Conservation (phyloP, 2,797 vertebrate genomes). For the Fringilla coelebs region DNA sequence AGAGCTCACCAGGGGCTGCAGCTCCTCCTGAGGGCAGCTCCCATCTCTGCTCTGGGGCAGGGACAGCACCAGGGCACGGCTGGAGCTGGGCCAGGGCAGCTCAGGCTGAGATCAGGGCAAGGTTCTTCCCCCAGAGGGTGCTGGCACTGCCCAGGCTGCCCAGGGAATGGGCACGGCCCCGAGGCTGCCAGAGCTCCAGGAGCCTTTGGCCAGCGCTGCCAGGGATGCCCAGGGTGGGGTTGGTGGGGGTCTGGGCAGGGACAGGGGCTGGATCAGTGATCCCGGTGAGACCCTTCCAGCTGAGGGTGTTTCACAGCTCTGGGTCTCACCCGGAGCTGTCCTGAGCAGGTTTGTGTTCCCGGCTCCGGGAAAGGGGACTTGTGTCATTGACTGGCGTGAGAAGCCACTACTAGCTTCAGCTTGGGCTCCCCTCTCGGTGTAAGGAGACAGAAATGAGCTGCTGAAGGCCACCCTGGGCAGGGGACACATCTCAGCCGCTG, state of each 20-base stretch:
- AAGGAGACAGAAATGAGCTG: background rate
- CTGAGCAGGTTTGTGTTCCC: background rate
- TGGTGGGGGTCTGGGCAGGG: background rate
- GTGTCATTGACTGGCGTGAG: background rate
- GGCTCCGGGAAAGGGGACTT: background rate
- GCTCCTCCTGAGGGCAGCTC: background rate
- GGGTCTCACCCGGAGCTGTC: background rate
- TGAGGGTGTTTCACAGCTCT: background rate
- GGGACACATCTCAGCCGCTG: background rate
- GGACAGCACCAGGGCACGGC: background rate
- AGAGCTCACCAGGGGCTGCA: background rate
- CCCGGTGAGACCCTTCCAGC: background rate
- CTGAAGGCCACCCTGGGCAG: background rate
- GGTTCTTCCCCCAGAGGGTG: background rate
- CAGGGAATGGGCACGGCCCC: background rate
- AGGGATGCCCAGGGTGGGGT: background rate
- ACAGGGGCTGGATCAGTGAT: rapidly evolving
- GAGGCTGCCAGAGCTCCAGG: background rate
- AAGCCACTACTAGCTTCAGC: background rate
- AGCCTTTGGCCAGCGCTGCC: background rate
- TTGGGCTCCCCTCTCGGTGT: background rate
- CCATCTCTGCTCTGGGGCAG: background rate
- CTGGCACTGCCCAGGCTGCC: background rate
- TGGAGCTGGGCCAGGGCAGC: background rate
- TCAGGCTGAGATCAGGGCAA: background rate